These are phyloP conservation scores for Sitobion miscanthi DNA, from an alignment of 1,140 invertebrate species.

Conservation along the genomic window DNA sequence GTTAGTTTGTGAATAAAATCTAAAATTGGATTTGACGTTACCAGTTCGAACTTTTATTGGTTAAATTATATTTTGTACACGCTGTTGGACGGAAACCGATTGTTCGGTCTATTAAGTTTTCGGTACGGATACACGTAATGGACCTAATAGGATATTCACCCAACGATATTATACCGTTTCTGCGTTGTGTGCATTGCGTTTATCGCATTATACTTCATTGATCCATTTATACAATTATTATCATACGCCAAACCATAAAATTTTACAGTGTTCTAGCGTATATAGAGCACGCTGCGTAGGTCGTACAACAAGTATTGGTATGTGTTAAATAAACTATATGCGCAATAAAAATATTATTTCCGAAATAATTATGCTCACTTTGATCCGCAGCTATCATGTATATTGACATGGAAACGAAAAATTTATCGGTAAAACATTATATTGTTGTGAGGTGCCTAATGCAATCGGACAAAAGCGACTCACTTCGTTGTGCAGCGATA, in stretches of 20 bases:
- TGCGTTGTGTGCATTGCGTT: not conserved
- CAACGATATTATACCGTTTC: not conserved
- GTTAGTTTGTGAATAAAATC: not conserved
- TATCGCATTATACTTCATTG: not conserved
- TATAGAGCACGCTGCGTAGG: not conserved
- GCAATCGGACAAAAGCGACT: not conserved
- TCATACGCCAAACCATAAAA: not conserved
- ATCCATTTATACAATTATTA: not conserved
- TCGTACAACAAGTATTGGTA: not conserved
- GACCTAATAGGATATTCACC: not conserved
- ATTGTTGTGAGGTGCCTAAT: not conserved
- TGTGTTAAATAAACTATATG: not conserved
- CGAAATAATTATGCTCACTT: not conserved
- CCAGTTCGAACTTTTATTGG: not conserved
- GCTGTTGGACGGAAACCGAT: not conserved
- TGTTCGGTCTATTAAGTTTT: not conserved
- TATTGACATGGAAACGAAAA: not conserved
- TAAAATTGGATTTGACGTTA: conserved; percentile 11
- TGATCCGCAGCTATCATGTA: not conserved
- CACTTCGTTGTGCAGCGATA: not conserved
- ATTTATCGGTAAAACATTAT: not conserved
- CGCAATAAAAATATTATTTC: not conserved
- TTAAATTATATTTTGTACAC: not conserved
- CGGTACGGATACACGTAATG: not conserved
- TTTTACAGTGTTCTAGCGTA: not conserved